Evolutionary conservation across 2,888 invertebrate genomes (phyloP), one percentile per base, ranked within the genome.

Genomic region (Autographa pulchrina): DNA sequence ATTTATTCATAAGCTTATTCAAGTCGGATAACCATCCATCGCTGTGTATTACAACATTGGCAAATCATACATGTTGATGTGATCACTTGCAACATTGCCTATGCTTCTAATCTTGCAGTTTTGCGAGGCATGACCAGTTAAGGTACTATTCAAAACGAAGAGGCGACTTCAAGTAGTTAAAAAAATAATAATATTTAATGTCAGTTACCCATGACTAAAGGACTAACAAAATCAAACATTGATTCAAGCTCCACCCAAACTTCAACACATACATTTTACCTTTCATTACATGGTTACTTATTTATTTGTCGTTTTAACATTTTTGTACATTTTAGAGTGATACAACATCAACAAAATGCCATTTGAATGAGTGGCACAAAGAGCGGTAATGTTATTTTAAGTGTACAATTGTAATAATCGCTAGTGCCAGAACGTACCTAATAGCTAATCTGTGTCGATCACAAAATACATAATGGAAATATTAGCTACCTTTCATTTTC

Each of bases 261-360:
- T 38, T 38, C 11, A 25, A 25, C 25, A 25, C 25, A 25, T 25
- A 25, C 25, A 25, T 25, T 25, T 3, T 25, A 25, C 25, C 25
- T 2, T 25, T 25, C 25, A 35, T 35, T 35, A 8, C 9, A 8
- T 35, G 0, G 35, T 35, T 35, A 6, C 6, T 35, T 4, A 9
- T 6, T 11, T 38, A 11, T n/a, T n/a, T 48, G n/a, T 0, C n/a
- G n/a, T n/a, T 48, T n/a, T n/a, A 48, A 48, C 48, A n/a, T n/a
- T 48, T 5, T 48, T 48, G n/a, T n/a, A 48, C 48, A n/a, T 48
- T 48, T 48, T 48, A 48, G 48, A n/a, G 48, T 48, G 48, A 48
- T n/a, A n/a, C n/a, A n/a, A 1, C 48, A n/a, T 48, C n/a, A n/a
- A 48, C 48, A n/a, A 48, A 41, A 41, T 16, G 43, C 43, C 43